A percentile compares a stretch with the other conserved stretches of the same genome.
Conservation (phyloP, 2,888 invertebrate genomes). For the Tetragonula carbonaria region DNA sequence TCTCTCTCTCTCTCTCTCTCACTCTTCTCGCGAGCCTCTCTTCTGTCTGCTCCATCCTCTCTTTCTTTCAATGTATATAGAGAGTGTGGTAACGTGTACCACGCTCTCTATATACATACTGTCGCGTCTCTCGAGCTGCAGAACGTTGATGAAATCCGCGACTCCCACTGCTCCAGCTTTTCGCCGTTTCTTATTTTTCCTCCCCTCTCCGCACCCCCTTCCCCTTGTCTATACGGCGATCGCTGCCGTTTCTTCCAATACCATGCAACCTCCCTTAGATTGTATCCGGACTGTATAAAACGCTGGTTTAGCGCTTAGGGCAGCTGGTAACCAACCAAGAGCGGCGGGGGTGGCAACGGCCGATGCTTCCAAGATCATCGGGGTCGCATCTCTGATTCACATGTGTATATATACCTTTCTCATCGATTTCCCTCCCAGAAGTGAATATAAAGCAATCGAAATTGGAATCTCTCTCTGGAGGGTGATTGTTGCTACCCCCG, state of each 20-base stretch:
- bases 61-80: background rate
- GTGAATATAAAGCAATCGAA: constrained; percentile 8
- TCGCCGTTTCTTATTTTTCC: constrained; percentile 9
- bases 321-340: constrained; percentile 6
- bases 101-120: background rate
- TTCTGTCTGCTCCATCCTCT: background rate
- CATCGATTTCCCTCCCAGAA: background rate
- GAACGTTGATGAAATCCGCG: constrained; percentile 28
- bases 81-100: too few relatives aligned
- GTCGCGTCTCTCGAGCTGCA: constrained; percentile 8
- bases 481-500: too few relatives aligned
- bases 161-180: constrained; percentile 25
- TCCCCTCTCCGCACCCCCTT: too few relatives aligned
- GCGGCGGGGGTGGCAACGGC: background rate
- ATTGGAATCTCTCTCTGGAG: constrained; percentile 11
- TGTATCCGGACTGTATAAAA: background rate
- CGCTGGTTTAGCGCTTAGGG: background rate
- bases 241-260: constrained; percentile 8
- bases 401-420: too few relatives aligned
- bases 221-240: background rate
- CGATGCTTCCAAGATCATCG: background rate
- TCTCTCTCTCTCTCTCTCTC: constrained; percentile 10
- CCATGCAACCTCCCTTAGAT: background rate
- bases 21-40: background rate
- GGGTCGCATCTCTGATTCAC: constrained; percentile 1